Conservation (phyloP, 2,797 vertebrate genomes). For the Syngnathus acus region DNA sequence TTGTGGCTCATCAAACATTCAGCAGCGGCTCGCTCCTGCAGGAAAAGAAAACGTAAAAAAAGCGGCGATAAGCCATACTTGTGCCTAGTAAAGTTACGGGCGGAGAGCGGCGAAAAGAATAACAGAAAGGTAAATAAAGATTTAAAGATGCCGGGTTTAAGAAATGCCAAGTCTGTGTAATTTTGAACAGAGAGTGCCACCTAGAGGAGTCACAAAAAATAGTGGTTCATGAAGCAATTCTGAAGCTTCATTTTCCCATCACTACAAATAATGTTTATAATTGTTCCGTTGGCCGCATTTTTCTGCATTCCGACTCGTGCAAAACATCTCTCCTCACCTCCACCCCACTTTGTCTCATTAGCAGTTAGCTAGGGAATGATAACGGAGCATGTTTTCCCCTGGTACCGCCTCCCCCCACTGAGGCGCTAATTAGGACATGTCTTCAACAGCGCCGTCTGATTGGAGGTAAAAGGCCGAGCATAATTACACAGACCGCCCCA, state of each 20-base stretch:
- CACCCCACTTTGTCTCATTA: constrained; percentile 43
- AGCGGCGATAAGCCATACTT: not conserved
- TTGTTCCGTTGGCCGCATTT: not conserved
- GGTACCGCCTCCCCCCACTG: constrained; percentile 17
- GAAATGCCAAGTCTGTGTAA: too few species aligned
- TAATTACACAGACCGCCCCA: constrained; percentile 46
- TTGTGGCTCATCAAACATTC: constrained; percentile 3
- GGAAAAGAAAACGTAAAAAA: not conserved
- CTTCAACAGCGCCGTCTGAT: constrained; percentile 40
- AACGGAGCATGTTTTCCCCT: constrained; percentile 40
- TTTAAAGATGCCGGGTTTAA: not conserved
- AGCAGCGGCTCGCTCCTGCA: not conserved
- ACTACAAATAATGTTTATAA: too few species aligned
- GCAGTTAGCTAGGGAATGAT: constrained; percentile 49
- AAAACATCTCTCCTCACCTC: not conserved
- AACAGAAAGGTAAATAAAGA: not conserved
- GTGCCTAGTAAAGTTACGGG: not conserved
- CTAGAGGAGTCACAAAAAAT: too few species aligned
- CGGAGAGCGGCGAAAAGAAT: not conserved
- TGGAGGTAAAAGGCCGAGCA: constrained; percentile 25
- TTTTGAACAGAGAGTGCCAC: too few species aligned
- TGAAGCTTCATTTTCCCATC: too few species aligned
- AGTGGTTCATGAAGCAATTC: too few species aligned
- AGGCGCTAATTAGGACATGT: constrained; percentile 60
- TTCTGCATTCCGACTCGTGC: not conserved